Conservation (phyloP, 2,797 vertebrate species). For the Cirrhinus mrigala region DNA sequence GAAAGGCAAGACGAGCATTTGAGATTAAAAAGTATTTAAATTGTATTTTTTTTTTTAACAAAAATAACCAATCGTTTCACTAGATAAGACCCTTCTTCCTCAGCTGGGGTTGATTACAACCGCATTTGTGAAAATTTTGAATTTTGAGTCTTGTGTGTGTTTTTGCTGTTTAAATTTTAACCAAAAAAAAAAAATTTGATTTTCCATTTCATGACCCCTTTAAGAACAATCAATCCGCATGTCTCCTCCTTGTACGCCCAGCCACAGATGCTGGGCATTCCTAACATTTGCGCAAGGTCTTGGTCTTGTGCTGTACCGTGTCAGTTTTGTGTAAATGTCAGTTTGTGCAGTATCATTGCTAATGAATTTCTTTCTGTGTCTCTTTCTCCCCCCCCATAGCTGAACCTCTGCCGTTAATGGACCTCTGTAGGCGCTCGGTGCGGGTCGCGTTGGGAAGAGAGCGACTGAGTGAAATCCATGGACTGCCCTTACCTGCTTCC, state of each 20-base stretch:
- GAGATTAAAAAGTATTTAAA: too few species aligned
- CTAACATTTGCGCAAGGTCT: background rate
- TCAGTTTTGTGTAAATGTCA: background rate
- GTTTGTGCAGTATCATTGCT: background rate
- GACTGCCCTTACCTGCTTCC: constrained; percentile 91
- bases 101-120: too few species aligned
- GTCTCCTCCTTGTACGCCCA: background rate
- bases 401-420: constrained; percentile 97
- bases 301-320: background rate
- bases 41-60: too few species aligned
- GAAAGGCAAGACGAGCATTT: too few species aligned
- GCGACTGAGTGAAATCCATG: constrained; percentile 89
- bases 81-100: too few species aligned
- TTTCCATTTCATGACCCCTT: too few species aligned
- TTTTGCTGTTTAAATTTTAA: too few species aligned
- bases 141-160: too few species aligned
- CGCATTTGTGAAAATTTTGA: too few species aligned
- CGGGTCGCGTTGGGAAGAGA: constrained; percentile 93
- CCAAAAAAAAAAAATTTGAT: too few species aligned
- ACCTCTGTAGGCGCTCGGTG: constrained; percentile 94
- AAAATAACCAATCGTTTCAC: too few species aligned
- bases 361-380: constrained; percentile 1
- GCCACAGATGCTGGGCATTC: background rate
- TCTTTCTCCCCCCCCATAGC: constrained; percentile 75
- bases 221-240: background rate